Evolutionary conservation across 2,888 invertebrate genomes (phyloP).

Genomic region (Tineola bisselliella): DNA sequence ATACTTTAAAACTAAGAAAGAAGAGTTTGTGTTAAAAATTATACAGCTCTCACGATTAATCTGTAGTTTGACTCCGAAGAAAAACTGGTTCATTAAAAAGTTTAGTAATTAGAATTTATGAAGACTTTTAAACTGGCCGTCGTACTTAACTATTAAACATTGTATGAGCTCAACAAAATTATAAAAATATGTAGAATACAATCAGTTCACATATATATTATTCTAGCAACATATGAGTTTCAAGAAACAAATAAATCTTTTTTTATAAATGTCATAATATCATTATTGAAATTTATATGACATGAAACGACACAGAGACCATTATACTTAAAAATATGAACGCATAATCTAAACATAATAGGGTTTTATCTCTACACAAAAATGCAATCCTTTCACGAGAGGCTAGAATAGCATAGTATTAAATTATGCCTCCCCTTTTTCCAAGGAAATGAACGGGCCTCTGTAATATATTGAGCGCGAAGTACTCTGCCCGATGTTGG

Average conservation of each 20-base stretch:
- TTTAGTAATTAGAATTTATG: constrained; percentile 12
- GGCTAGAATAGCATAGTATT: constrained; percentile 15
- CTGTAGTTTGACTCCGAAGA: constrained; percentile 11
- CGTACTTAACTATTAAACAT: too few relatives aligned
- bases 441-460: constrained; percentile 17
- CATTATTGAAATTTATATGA: neutral
- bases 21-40: neutral
- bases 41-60: constrained; percentile 5
- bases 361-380: constrained; percentile 11
- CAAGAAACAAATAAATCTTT: neutral
- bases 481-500: constrained; percentile 18
- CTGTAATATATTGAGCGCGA: constrained; percentile 21
- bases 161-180: too few relatives aligned
- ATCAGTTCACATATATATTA: too few relatives aligned
- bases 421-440: constrained; percentile 17
- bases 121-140: neutral
- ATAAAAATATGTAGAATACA: too few relatives aligned
- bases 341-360: neutral
- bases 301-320: neutral
- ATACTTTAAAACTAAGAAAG: constrained; percentile 21
- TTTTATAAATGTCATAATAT: neutral
- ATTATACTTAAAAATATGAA: neutral
- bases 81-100: constrained; percentile 12
- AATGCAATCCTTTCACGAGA: constrained; percentile 14
- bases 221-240: too few relatives aligned